phyloP scores from a whole-genome alignment of 2,888 invertebrate genomes.

The Saturnia japonica region DNA sequence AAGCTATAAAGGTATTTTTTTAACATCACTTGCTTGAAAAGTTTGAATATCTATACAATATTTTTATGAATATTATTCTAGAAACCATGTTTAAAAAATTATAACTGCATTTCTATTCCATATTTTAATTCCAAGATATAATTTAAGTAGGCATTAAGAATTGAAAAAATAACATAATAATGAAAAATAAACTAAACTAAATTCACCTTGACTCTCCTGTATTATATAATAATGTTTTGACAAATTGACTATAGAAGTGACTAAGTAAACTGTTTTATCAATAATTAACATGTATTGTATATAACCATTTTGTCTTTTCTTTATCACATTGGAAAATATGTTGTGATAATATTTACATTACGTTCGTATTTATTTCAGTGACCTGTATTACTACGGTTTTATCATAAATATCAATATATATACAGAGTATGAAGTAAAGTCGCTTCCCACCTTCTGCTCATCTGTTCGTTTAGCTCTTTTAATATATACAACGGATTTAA shows the following conservation, averaged over 20 bases:
- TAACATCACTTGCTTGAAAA: no score
- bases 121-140: no score
- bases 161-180: no score
- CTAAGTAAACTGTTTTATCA: background rate
- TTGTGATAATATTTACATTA: background rate
- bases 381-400: constrained; percentile 3
- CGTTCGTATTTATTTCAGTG: background rate
- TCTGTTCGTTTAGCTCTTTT: no score
- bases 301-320: background rate
- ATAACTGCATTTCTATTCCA: background rate
- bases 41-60: background rate
- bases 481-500: no score
- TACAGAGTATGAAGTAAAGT: no score
- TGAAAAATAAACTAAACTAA: background rate
- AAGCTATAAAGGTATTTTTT: no score
- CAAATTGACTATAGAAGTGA: background rate
- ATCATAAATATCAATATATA: no score
- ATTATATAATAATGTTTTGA: background rate
- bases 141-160: background rate
- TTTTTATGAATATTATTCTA: background rate
- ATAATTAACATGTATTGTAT: background rate
- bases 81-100: background rate
- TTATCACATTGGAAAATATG: background rate
- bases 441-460: no score
- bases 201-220: background rate